Base-by-base conservation (phyloP, 2,797 vertebrate genomes). In the Sebastiscus tertius region DNA sequence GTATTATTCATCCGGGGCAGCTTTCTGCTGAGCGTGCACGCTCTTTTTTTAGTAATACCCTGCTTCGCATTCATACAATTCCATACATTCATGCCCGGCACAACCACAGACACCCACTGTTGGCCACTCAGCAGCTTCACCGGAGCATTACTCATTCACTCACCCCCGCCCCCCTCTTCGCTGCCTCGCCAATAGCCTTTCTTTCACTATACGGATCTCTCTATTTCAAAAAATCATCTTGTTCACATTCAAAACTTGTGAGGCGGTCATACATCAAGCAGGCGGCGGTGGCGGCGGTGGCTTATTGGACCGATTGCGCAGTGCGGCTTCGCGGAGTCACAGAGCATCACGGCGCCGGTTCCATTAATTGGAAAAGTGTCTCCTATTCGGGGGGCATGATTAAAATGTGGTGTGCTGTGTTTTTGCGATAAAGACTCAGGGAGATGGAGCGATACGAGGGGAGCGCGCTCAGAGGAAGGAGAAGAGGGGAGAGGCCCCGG, bases 291-390 rank as follows among this genome's bases (percentile, higher is more conserved):
- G 77, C 39, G 13, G 85, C 39, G 8, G 63, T 2, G 70, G 71
- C 62, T 89, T 73, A 85, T 83, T 87, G 89, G 84, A 82, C 75
- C 64, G 59, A 72, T 85, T 86, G 88, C 83, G 91, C 90, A 93
- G 76, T 93, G 92, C 92, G 65, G 90, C 84, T 87, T 77, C 78
- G 10, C 75, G 20, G 86, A 89, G 87, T 73, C 82, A 77, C 85
- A 67, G 87, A 74, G 92, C 82, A 88, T 85, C 86, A 78, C 78
- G 10, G 61, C 80, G 64, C 88, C 85, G 62, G 91, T 84, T 83
- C 81, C 87, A 72, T 93, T 96, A 95, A 96, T 96, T 95, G 93
- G 94, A 95, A 95, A 95, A 92, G 92, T 89, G 90, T 92, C 92
- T 92, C 85, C 91, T 82, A 90, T 94, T 95, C 75, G 82, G 83